Base-by-base conservation (phyloP, 1,140 invertebrate genomes). In the Atta texana region DNA sequence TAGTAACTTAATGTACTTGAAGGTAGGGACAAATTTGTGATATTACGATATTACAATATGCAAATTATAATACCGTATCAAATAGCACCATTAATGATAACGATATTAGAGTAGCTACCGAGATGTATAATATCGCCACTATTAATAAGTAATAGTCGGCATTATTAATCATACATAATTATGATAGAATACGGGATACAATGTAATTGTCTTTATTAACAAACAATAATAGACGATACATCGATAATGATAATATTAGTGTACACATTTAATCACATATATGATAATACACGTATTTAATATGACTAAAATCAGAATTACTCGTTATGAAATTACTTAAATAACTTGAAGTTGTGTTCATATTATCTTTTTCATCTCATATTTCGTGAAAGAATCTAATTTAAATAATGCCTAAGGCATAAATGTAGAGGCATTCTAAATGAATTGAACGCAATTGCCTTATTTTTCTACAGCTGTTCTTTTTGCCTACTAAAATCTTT, bases 201-300 rank as follows among this genome's bases (percentile, higher is more conserved):
- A 55, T 81, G 16, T 81, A 81, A 81, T 81, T 81, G 64, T 21
- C 64, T 39, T 80, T 81, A 81, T 81, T 81, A 81, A 81, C 77
- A 55, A 81, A 69, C 51, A 81, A 71, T 49, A 81, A 81, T 81
- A 69, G 64, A 80, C 28, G 3, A 55, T 69, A 71, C 31, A 2
- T 64, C 28, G 28, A 31, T 31, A 31, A 31, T 53, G 4, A 55
- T 10, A 71, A 81, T 57, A 81, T 64, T 39, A 31, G 61, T 53
- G 6, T 8, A 53, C 21, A 34, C 14, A 7, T 31, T 55, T 53
- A 31, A 80, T 80, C 44, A 78, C 3, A 53, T 66, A 18, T 28
- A 55, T 10, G n/a, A 53, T 66, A 49, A 31, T n/a, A 44, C 16
- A 77, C 10, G 4, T 77, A 34, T 49, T 0, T 6, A 24, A 28